These are phyloP conservation scores for Scylla paramamosain DNA, from an alignment of 1,140 invertebrate species.

Conservation along the genomic window DNA sequence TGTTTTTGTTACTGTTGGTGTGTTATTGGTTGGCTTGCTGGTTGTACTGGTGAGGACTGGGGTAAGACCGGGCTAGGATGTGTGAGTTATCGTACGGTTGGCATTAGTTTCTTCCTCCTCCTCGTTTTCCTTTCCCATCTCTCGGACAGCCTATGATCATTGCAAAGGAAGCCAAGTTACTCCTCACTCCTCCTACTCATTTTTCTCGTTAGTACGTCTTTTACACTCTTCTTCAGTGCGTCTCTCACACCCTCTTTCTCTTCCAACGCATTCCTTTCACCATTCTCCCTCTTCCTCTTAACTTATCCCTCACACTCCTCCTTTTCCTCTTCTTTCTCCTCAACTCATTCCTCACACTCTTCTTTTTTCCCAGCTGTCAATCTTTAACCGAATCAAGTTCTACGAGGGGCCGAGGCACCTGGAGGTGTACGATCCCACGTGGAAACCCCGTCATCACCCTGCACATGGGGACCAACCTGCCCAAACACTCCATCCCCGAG, in stretches of 20 bases:
- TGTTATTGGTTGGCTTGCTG: too few species aligned
- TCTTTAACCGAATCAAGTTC: constrained; percentile 71
- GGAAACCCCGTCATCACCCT: constrained; percentile 44
- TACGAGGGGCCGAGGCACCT: constrained; percentile 51
- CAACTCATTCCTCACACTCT: neutral
- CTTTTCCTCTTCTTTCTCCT: neutral
- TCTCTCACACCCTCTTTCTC: neutral
- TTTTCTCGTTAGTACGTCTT: too few species aligned
- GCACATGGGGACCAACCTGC: constrained; percentile 55
- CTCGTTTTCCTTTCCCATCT: neutral
- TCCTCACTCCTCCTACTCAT: too few species aligned
- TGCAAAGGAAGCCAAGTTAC: too few species aligned
- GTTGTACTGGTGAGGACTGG: too few species aligned
- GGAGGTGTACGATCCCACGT: constrained; percentile 43
- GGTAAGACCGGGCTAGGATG: too few species aligned
- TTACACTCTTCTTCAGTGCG: too few species aligned
- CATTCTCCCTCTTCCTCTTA: neutral
- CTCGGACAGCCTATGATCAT: too few species aligned
- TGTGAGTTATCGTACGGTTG: too few species aligned
- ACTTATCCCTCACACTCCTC: neutral
- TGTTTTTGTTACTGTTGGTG: too few species aligned
- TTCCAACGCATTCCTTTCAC: too few species aligned
- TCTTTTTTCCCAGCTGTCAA: constrained; percentile 54
- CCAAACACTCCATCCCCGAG: constrained; percentile 62
- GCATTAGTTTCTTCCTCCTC: neutral